These are phyloP conservation scores for Orchesella cincta DNA, from an alignment of 1,140 invertebrate species.

Conservation along the genomic window DNA sequence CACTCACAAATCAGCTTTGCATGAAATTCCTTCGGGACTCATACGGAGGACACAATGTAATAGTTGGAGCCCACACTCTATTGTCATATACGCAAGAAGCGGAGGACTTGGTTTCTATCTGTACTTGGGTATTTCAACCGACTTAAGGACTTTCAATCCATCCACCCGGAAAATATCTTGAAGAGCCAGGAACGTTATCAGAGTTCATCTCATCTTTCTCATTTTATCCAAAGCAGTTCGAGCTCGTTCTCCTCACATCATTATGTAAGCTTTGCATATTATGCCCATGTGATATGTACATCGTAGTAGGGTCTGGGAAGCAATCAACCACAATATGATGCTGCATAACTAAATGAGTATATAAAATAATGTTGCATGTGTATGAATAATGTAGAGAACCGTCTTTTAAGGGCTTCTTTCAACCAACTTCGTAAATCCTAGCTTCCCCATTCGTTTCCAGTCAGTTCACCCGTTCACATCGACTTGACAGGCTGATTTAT, in stretches of 20 bases:
- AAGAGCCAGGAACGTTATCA: slow-evolving; percentile 15
- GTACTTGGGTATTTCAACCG: background rate
- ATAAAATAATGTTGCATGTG: background rate
- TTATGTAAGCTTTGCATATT: background rate
- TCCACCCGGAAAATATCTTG: slow-evolving; percentile 24
- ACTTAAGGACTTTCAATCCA: slow-evolving; percentile 24
- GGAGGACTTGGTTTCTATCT: too few species aligned
- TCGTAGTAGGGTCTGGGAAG: background rate
- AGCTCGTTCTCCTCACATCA: too few species aligned
- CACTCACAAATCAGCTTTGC: slow-evolving; percentile 13
- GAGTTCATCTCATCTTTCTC: slow-evolving; percentile 6
- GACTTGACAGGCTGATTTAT: slow-evolving; percentile 18
- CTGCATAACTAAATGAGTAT: background rate
- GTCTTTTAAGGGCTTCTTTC: slow-evolving; percentile 5
- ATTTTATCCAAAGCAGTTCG: background rate
- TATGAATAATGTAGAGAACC: background rate
- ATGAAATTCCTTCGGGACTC: slow-evolving; percentile 15
- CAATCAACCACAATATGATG: slow-evolving; percentile 3
- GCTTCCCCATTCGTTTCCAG: background rate
- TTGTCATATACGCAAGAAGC: background rate
- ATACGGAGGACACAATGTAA: background rate
- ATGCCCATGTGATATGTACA: background rate
- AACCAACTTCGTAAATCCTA: background rate
- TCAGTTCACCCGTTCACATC: slow-evolving; percentile 10
- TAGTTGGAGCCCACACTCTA: background rate